Conservation (phyloP, 2,797 vertebrate genomes). For the Enteromius radiatus region DNA sequence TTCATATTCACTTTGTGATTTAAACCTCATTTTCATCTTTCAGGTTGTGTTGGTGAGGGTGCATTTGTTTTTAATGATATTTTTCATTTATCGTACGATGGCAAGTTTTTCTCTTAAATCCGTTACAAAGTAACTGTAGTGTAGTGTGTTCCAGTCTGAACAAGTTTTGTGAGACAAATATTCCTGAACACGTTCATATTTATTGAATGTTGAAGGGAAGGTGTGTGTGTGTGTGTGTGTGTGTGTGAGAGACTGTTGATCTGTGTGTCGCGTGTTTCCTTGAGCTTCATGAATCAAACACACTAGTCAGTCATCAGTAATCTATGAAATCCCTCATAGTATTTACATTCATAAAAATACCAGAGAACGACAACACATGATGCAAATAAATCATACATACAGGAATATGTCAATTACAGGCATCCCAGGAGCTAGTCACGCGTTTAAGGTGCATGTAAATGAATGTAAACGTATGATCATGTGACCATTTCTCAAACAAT, state of each 20-base stretch:
- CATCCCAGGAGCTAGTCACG: neutral
- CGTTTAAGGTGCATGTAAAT: neutral
- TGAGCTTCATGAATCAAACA: neutral
- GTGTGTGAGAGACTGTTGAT: too few relatives aligned
- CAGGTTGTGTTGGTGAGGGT: too few relatives aligned
- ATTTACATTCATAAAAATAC: constrained; percentile 15
- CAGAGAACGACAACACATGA: neutral
- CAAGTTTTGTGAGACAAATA: neutral
- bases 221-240: neutral
- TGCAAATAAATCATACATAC: neutral
- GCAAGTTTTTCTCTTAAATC: too few relatives aligned
- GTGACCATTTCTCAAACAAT: neutral
- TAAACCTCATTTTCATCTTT: too few relatives aligned
- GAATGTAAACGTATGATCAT: neutral
- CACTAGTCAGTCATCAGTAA: neutral
- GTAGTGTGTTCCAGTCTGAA: too few relatives aligned
- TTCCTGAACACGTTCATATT: neutral
- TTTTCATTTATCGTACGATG: too few relatives aligned
- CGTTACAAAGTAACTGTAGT: too few relatives aligned
- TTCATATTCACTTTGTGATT: too few relatives aligned
- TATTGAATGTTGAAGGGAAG: neutral
- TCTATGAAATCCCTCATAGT: neutral
- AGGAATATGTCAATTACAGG: neutral
- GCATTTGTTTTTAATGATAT: too few relatives aligned
- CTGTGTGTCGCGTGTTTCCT: neutral